phyloP scores from a whole-genome alignment of 2,113 vertebrate species.

The Thermophis baileyi region DNA sequence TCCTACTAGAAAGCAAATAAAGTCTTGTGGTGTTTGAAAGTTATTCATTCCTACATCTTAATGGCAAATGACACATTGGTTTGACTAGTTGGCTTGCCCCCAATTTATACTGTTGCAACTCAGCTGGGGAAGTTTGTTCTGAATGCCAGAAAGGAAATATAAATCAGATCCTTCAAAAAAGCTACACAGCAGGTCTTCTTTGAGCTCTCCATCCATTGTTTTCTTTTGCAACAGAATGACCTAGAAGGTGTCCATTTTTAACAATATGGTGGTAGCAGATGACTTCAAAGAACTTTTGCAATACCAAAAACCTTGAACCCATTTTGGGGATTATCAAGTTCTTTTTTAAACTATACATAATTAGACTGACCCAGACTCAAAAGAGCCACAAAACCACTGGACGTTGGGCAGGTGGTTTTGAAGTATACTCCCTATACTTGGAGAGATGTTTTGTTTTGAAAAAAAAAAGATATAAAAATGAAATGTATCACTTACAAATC shows the following conservation, averaged over 20 bases:
- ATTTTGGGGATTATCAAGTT: not conserved
- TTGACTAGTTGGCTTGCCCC: not conserved
- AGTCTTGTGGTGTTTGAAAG: not conserved
- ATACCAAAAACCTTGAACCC: not conserved
- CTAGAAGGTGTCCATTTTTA: not conserved
- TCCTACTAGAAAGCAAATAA: not conserved
- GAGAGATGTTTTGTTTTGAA: not conserved
- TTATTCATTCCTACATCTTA: not conserved
- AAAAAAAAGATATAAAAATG: not conserved
- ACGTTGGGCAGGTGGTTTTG: not conserved
- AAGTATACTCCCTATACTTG: not conserved
- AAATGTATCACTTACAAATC: not conserved
- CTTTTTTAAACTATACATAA: not conserved
- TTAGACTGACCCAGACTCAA: not conserved
- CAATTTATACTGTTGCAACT: not conserved
- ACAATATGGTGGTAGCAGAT: not conserved
- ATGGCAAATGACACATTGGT: not conserved
- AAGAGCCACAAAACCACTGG: not conserved
- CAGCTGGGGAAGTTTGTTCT: not conserved
- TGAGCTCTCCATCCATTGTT: not conserved
- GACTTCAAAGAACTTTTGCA: conserved; percentile 6
- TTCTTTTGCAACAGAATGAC: not conserved
- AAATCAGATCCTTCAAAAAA: not conserved
- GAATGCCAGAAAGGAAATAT: not conserved
- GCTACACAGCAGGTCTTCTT: not conserved